Evolutionary conservation across 2,113 vertebrate species (phyloP), one percentile per base, ranked within the genome.

Genomic region (Megaceryle torquata): DNA sequence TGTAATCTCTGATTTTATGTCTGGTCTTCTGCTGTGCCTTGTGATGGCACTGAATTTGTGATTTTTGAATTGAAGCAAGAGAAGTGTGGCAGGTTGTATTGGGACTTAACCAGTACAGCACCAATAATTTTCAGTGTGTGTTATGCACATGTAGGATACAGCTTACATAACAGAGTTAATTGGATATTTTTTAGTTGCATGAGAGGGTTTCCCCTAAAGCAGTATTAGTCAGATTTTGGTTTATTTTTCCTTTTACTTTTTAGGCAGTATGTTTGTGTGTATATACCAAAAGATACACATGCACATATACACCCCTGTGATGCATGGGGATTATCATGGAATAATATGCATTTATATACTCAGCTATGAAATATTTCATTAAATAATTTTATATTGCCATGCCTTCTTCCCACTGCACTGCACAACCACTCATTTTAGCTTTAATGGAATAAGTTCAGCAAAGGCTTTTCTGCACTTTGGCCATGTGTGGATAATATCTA

Each of bases 401-500:
- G 18, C 11, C 18, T 48, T 57, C 54, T 76, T 85, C 26, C 35
- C n/a, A 21, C 29, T 64, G 44, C 33, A 22, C 57, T 95, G 61
- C 75, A 80, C 60, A 71, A 4, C 1, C 9, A 3, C 33, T 53
- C 3, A n/a, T 68, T 92, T 86, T 67, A 61, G 8, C 25, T 89
- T 50, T 67, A 44, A 53, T 28, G 28, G 43, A 48, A 9, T 56
- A 88, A 78, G 13, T 46, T 46, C 85, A 81, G 48, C 56, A 46
- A 79, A 82, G n/a, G 11, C 60, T 92, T 3, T 72, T 46, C 22
- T 91, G 76, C 22, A 15, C 65, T 93, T 89, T 35, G 56, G 22
- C 35, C 29, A 17, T 0, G 0, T 29, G 15, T 64, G 18, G 29
- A 8, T 88, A 68, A 26, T 53, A 13, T 68, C 65, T 71, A 68